Evolutionary conservation across 2,113 vertebrate genomes (phyloP).

Genomic region (Phrynocephalus versicolor): DNA sequence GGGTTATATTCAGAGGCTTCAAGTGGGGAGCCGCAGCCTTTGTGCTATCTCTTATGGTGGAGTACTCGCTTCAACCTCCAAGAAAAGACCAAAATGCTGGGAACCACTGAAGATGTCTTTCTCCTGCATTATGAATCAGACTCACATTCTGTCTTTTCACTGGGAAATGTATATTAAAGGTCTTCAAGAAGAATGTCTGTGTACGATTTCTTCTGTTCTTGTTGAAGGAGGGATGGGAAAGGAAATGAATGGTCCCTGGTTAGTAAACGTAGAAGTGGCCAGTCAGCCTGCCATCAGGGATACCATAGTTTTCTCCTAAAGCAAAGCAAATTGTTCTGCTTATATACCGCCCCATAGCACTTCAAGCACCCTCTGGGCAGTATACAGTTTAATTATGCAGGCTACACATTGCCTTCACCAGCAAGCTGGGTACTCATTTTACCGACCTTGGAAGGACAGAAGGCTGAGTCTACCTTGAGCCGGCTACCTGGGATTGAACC

Average conservation of each 20-base stretch:
- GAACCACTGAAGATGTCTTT: slow-evolving; percentile 70
- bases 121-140: slow-evolving; percentile 24
- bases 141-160: slow-evolving; percentile 43
- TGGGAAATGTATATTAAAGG: slow-evolving; percentile 56
- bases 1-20: slow-evolving; percentile 84
- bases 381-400: too few relatives aligned
- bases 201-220: slow-evolving; percentile 22
- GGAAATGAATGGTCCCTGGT: neutral
- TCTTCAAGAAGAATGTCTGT: slow-evolving; percentile 22
- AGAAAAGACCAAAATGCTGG: slow-evolving; percentile 80
- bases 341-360: too few relatives aligned
- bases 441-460: too few relatives aligned
- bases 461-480: too few relatives aligned
- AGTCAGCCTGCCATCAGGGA: neutral
- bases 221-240: neutral
- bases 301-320: neutral
- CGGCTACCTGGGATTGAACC: too few relatives aligned
- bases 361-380: too few relatives aligned
- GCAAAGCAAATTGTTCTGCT: too few relatives aligned
- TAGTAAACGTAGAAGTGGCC: neutral
- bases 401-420: too few relatives aligned
- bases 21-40: slow-evolving; percentile 93
- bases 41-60: slow-evolving; percentile 85
- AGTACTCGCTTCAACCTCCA: slow-evolving; percentile 86
- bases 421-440: too few relatives aligned